Conservation (phyloP, 1,140 invertebrate species). For the Drosophila mojavensis region DNA sequence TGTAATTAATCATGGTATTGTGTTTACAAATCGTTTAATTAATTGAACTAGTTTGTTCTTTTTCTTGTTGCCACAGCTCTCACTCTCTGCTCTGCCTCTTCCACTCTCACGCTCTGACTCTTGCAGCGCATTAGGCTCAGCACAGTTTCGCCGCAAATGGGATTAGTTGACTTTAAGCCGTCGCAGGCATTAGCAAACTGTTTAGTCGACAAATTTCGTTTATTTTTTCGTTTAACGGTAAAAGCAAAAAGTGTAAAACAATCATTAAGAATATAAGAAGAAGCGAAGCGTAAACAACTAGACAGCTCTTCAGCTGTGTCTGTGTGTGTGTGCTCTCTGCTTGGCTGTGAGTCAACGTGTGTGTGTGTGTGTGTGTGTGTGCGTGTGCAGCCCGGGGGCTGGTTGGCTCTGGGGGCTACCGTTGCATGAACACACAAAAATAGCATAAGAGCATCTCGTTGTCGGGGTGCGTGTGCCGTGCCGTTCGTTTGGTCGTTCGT, state of each 20-base stretch:
- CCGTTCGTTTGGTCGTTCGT: constrained; percentile 10
- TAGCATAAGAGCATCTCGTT: constrained; percentile 63
- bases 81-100: not conserved
- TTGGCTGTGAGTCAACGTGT: constrained; percentile 21
- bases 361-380: constrained; percentile 26
- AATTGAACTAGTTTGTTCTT: constrained; percentile 33
- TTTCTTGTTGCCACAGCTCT: not conserved
- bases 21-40: constrained; percentile 53
- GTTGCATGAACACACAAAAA: constrained; percentile 68
- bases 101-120: not conserved
- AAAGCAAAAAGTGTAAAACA: constrained; percentile 11
- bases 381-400: constrained; percentile 42
- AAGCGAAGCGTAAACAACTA: constrained; percentile 43
- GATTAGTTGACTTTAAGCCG: constrained; percentile 24
- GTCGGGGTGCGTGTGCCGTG: constrained; percentile 50
- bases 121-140: constrained; percentile 25
- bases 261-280: constrained; percentile 43
- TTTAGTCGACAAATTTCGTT: constrained; percentile 34
- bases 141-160: constrained; percentile 19
- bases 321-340: constrained; percentile 2
- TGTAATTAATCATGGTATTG: constrained; percentile 46
- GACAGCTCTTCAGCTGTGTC: not conserved
- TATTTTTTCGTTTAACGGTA: constrained; percentile 28
- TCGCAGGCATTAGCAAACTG: constrained; percentile 5
- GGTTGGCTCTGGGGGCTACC: constrained; percentile 48